Evolutionary conservation across 2,797 vertebrate genomes (phyloP).

Genomic region (Schizopygopsis pylzovi): DNA sequence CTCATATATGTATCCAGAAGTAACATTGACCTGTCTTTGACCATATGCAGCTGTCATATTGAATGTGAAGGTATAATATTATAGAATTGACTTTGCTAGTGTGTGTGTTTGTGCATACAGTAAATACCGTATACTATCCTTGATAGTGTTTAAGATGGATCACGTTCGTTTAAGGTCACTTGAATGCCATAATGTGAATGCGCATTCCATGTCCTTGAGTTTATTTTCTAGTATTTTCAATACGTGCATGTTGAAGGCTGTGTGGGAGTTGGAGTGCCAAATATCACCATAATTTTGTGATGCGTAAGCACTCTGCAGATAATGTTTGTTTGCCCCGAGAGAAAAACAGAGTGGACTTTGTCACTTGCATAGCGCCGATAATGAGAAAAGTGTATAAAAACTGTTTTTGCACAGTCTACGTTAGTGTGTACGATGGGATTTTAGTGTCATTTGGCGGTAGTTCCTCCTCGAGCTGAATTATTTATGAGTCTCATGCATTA

Average conservation of each 20-base stretch:
- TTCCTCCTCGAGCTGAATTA: conserved; percentile 66
- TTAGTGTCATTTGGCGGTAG: conserved; percentile 36
- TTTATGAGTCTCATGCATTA: conserved; percentile 74
- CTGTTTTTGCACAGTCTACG: conserved; percentile 39
- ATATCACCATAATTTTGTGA: conserved; percentile 37
- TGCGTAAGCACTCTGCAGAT: conserved; percentile 41
- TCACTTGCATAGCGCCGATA: conserved; percentile 33
- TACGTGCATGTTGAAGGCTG: conserved; percentile 2
- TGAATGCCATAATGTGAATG: not conserved
- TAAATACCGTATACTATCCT: not conserved
- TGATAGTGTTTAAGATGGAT: conserved; percentile 27
- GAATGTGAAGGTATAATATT: not conserved
- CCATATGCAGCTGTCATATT: conserved; percentile 20
- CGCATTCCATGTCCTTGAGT: conserved; percentile 29
- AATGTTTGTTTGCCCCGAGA: conserved; percentile 44
- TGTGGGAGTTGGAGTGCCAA: conserved; percentile 14
- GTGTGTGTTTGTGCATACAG: not conserved
- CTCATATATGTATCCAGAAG: conserved; percentile 13
- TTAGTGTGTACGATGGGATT: conserved; percentile 16
- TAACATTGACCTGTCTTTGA: conserved; percentile 51
- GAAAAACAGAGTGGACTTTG: conserved; percentile 34
- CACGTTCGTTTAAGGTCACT: not conserved
- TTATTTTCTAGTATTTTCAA: conserved; percentile 17
- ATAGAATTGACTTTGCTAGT: not conserved
- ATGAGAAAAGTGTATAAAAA: conserved; percentile 45